A percentile compares a stretch with the other conserved stretches of the same genome.
phyloP scores from a whole-genome alignment of 2,113 vertebrate genomes.

The Fulica atra region DNA sequence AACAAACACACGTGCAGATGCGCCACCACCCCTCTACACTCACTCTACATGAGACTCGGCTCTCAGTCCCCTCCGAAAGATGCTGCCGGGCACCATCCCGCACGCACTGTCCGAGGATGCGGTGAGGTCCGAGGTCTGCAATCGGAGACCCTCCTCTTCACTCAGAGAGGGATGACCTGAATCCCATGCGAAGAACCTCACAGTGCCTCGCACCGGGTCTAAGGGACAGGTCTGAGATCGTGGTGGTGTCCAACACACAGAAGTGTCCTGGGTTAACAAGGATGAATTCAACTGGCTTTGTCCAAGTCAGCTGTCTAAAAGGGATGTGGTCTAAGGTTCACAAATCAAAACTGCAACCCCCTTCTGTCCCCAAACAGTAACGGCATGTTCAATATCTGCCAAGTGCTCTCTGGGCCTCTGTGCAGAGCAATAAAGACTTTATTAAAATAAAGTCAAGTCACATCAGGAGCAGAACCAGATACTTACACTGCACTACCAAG shows the following conservation, averaged over 20 bases:
- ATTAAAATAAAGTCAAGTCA: conserved; percentile 14
- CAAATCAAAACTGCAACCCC: neutral
- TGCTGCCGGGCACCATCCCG: neutral
- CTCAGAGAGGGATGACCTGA: neutral
- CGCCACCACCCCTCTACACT: neutral
- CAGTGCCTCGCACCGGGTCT: neutral
- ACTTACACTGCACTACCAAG: neutral
- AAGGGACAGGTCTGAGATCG: neutral
- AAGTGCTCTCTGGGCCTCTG: neutral
- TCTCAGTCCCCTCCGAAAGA: neutral
- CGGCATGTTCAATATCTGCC: neutral
- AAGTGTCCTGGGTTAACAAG: neutral
- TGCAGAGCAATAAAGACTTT: neutral
- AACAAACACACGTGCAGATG: neutral
- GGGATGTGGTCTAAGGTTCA: neutral
- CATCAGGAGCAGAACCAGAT: neutral
- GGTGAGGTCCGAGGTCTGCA: neutral
- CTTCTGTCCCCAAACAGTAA: neutral
- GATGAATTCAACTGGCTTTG: neutral
- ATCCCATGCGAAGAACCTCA: neutral
- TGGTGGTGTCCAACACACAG: neutral
- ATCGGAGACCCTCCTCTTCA: neutral
- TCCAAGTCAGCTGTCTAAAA: neutral
- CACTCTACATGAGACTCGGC: neutral
- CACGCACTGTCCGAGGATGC: neutral